Conservation (phyloP, 2,797 vertebrate genomes). For the Parauchenoglanis punctatus region DNA sequence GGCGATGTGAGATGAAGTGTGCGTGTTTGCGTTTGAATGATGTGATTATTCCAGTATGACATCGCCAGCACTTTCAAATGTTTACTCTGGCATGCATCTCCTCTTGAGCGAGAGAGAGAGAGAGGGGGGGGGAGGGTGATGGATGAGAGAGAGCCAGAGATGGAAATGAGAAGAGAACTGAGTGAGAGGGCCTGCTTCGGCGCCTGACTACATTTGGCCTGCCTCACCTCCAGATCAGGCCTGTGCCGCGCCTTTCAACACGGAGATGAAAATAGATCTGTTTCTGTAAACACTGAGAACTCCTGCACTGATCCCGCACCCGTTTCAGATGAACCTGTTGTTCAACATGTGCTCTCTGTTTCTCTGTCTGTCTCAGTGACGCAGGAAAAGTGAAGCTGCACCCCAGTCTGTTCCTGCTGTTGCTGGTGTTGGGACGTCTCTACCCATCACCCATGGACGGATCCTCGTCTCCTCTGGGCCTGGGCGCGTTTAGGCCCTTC, state of each 20-base stretch:
- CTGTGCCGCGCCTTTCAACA: neutral
- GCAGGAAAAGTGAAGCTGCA: slow-evolving; percentile 82
- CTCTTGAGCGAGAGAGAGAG: slow-evolving; percentile 61
- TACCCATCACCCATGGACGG: slow-evolving; percentile 97
- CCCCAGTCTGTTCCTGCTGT: slow-evolving; percentile 88
- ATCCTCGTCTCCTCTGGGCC: slow-evolving; percentile 83
- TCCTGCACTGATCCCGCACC: slow-evolving; percentile 1
- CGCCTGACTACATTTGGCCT: slow-evolving; percentile 34
- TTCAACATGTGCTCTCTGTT: neutral
- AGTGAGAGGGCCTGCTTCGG: slow-evolving; percentile 22
- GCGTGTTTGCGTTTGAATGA: slow-evolving; percentile 39
- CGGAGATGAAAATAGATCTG: slow-evolving; percentile 28
- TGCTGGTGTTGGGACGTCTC: slow-evolving; percentile 89
- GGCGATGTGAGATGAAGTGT: slow-evolving; percentile 20
- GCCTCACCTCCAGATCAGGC: slow-evolving; percentile 2
- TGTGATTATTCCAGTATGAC: slow-evolving; percentile 46
- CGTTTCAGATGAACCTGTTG: neutral
- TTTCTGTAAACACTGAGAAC: slow-evolving; percentile 35
- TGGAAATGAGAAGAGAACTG: slow-evolving; percentile 23
- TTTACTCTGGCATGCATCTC: slow-evolving; percentile 63
- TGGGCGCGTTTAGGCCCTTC: slow-evolving; percentile 87
- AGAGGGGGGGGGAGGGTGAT: slow-evolving; percentile 31
- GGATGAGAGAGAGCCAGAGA: slow-evolving; percentile 43
- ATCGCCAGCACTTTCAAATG: slow-evolving; percentile 45
- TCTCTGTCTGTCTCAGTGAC: slow-evolving; percentile 62